Evolutionary conservation across 2,888 invertebrate species (phyloP).

Genomic region (Heliconius erato): DNA sequence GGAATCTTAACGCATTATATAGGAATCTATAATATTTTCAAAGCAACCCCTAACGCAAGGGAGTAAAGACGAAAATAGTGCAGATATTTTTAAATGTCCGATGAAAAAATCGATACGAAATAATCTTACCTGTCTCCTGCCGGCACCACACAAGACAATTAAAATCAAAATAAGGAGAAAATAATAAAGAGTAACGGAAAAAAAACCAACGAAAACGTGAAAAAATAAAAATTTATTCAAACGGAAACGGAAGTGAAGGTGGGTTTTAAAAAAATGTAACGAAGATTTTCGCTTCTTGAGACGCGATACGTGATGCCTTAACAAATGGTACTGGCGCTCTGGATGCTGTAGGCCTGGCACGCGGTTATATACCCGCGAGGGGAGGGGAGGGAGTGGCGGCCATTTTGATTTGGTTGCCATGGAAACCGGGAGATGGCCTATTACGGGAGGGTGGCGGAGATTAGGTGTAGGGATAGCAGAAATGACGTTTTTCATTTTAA

Average conservation of each 20-base stretch:
- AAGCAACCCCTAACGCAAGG: neutral
- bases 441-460: conserved; percentile 84
- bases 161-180: conserved; percentile 53
- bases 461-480: conserved; percentile 79
- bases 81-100: conserved; percentile 47
- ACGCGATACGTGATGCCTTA: conserved; percentile 62
- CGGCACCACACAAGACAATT: conserved; percentile 62
- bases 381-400: conserved; percentile 71
- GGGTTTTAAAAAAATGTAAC: conserved; percentile 56
- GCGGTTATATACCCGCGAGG: conserved; percentile 74
- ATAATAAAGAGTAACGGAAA: conserved; percentile 39
- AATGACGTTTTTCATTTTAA: conserved; percentile 48
- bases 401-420: conserved; percentile 81
- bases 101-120: conserved; percentile 18
- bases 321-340: conserved; percentile 79
- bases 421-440: conserved; percentile 84
- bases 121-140: conserved; percentile 21
- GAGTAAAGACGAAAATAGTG: conserved; percentile 49
- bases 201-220: conserved; percentile 54
- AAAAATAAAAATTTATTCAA: conserved; percentile 49
- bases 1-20: conserved; percentile 21
- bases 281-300: conserved; percentile 60
- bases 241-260: conserved; percentile 36
- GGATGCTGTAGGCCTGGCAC: conserved; percentile 63
- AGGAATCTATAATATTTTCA: conserved; percentile 1